phyloP scores from a whole-genome alignment of 2,113 vertebrate genomes.

The Eudyptes chrysolophus region DNA sequence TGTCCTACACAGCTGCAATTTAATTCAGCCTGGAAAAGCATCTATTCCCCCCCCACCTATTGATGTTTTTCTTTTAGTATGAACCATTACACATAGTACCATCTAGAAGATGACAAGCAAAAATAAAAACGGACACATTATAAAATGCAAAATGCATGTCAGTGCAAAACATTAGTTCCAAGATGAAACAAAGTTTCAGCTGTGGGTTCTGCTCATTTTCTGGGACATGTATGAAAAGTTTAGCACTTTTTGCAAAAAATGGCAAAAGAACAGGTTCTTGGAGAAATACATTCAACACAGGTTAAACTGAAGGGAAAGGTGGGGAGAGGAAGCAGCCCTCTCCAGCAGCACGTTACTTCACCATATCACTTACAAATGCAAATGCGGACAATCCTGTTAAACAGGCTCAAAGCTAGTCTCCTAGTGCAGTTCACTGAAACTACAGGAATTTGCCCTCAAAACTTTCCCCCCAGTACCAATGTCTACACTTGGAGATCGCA shows the following conservation, averaged over 20 bases:
- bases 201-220: neutral
- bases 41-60: neutral
- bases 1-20: neutral
- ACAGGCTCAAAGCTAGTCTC: neutral
- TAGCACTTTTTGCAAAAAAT: neutral
- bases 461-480: neutral
- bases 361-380: neutral
- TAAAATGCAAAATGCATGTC: neutral
- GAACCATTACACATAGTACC: rapidly evolving
- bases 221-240: neutral
- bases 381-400: neutral
- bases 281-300: neutral
- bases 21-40: neutral
- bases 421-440: neutral
- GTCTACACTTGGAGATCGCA: neutral
- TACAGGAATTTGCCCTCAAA: slow-evolving; percentile 20
- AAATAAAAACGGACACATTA: rapidly evolving
- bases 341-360: neutral
- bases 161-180: neutral
- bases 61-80: neutral
- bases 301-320: neutral
- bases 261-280: neutral
- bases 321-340: neutral
- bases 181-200: neutral
- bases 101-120: neutral